Base-by-base conservation (phyloP, 2,113 vertebrate genomes). In the Cyprinodon variegatus region DNA sequence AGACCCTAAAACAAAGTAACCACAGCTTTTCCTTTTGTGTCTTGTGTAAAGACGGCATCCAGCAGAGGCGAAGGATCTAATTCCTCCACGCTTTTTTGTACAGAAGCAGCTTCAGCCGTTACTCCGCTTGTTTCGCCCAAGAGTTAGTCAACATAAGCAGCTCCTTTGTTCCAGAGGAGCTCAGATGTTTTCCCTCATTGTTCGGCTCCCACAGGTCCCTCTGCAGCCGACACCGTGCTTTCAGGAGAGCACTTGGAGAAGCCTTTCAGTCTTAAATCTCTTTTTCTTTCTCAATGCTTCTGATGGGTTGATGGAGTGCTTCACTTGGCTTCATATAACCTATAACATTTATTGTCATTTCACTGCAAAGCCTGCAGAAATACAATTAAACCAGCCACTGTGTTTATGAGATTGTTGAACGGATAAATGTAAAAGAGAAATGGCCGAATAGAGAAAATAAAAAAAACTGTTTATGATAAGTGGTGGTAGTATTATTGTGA, bases 161-260 rank as follows among this genome's bases (percentile, higher is more conserved):
- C 74, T 39, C 70, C 59, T 83, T 82, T 86, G 67, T 83, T 80
- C 75, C 77, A 2, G 61, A 48, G 43, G 82, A 83, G 37, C 72
- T n/a, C 22, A 45, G 74, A 50, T 64, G 60, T 75, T 84, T 81
- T 70, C 72, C 50, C 50, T 29, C 40, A 85, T 72, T 86, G 81
- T 85, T 89, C 76, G 29, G 64, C 83, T 76, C 61, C 79, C 63
- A 72, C 50, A 66, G 41, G 20, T 45, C 50, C 75, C 75, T 0
- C 38, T 65, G 75, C 22, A 71, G 80, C 76, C 81, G 78, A 88
- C 72, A 20, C 38, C 41, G 70, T 65, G 68, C 38, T 67, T 90
- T 78, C 46, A 68, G 68, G 41, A 77, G n/a, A 10, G 57, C n/a
- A 17, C 62, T 45, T 20, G 7, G 38, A 77, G 75, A 64, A 70